Base-by-base conservation (phyloP, 2,113 vertebrate species). In the Ceyx margarethae region DNA sequence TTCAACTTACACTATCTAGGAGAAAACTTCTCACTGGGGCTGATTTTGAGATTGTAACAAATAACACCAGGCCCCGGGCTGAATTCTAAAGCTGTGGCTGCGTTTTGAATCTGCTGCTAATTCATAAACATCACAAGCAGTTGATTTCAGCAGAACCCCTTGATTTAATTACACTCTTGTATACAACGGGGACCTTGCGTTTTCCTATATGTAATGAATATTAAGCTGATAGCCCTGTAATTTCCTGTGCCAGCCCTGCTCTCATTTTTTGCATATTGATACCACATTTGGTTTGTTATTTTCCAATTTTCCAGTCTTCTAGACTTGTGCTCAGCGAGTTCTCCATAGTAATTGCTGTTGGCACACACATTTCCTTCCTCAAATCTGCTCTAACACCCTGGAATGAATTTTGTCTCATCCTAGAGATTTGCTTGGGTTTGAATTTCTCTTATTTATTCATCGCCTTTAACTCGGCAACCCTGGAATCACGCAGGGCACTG, bases 241-340 rank as follows among this genome's bases (percentile, higher is more conserved):
- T 97, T 95, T 96, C 96, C 95, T 96, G 94, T 91, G 53, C 91
- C 40, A 81, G 88, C 80, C 90, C 37, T 87, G 77, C 91, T 95
- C 90, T 93, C 84, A 66, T 87, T 96, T 97, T 96, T 95, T 97
- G 96, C 95, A 97, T 97, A 96, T 86, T 93, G 96, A 97, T 96
- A 92, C 91, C 94, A 91, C 81, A 72, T 96, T 96, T 95, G 82
- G 93, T 94, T 97, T 89, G 93, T 89, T 96, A 84, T 95, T 97
- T 97, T 97, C 94, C 95, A 96, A 96, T 96, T 97, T 97, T 96
- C 93, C 89, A 95, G 95, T 94, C 92, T 96, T 96, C 95, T 94
- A 92, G 95, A 94, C 94, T 95, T 92, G 87, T 77, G 91, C 94
- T 95, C 91, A 94, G 93, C 26, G 84, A 93, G 89, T 96, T 96